phyloP scores from a whole-genome alignment of 1,140 invertebrate species.

The Cyphomyrmex costatus region DNA sequence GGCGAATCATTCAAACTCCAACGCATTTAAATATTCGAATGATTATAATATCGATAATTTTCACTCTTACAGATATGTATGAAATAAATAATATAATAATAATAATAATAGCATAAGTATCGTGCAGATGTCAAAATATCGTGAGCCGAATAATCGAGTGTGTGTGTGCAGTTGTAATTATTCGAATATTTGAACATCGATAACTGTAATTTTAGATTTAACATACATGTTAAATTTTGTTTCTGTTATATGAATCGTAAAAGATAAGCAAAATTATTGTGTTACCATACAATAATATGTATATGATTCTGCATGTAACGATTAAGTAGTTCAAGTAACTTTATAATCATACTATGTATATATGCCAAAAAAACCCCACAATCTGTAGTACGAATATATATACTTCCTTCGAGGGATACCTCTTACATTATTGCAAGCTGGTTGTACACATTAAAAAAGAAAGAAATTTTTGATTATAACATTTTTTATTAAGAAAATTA shows the following conservation, averaged over 20 bases:
- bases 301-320: constrained; percentile 28
- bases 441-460: not conserved
- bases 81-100: constrained; percentile 8
- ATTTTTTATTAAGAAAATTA: not conserved
- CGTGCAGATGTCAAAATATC: not conserved
- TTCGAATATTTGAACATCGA: constrained; percentile 30
- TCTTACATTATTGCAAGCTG: constrained; percentile 28
- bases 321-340: constrained; percentile 58
- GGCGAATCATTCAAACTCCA: not conserved
- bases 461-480: not conserved
- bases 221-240: not conserved
- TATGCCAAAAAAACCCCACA: constrained; percentile 76
- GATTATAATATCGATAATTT: constrained; percentile 15
- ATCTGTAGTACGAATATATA: constrained; percentile 48
- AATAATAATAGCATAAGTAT: not conserved
- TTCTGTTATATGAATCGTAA: constrained; percentile 16
- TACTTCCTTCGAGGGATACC: constrained; percentile 71
- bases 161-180: constrained; percentile 7
- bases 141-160: not conserved
- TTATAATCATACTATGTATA: constrained; percentile 56
- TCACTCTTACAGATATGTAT: not conserved
- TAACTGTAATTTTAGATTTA: not conserved
- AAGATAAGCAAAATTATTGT: constrained; percentile 1
- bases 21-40: constrained; percentile 36
- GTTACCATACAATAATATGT: constrained; percentile 38